Conservation (phyloP, 2,888 invertebrate species). For the Ophioninae sp. region DNA sequence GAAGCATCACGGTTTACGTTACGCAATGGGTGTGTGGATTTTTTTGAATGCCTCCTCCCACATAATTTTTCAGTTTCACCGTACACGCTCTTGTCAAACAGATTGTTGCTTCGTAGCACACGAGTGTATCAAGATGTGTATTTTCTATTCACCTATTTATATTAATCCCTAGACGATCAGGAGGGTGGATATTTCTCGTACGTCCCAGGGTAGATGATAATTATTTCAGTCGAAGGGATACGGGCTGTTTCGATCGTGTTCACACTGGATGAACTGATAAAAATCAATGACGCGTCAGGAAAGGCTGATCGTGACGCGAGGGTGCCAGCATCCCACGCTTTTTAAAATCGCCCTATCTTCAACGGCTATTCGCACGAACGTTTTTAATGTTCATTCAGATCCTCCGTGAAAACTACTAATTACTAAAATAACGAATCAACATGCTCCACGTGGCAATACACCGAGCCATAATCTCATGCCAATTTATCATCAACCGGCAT, state of each 20-base stretch:
- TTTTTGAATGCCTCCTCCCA: no score
- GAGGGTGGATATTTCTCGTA: background rate
- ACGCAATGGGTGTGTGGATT: no score
- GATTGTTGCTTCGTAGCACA: background rate
- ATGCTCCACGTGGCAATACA: background rate
- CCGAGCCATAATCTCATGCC: background rate
- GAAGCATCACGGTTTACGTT: no score
- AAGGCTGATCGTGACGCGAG: background rate
- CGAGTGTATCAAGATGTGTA: background rate
- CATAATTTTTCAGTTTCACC: no score
- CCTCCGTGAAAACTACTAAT: background rate
- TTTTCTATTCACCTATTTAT: background rate
- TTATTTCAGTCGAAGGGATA: background rate
- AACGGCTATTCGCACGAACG: no score
- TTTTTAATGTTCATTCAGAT: no score
- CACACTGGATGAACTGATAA: background rate
- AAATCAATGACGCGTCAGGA: background rate
- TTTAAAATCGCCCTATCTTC: background rate
- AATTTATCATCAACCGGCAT: background rate
- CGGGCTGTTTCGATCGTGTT: background rate
- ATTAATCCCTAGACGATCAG: background rate
- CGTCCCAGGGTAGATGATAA: background rate
- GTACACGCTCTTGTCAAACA: no score
- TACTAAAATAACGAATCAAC: background rate
- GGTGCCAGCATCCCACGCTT: background rate